Evolutionary conservation across 2,113 vertebrate species (phyloP).

Genomic region (Sylvietta virens): DNA sequence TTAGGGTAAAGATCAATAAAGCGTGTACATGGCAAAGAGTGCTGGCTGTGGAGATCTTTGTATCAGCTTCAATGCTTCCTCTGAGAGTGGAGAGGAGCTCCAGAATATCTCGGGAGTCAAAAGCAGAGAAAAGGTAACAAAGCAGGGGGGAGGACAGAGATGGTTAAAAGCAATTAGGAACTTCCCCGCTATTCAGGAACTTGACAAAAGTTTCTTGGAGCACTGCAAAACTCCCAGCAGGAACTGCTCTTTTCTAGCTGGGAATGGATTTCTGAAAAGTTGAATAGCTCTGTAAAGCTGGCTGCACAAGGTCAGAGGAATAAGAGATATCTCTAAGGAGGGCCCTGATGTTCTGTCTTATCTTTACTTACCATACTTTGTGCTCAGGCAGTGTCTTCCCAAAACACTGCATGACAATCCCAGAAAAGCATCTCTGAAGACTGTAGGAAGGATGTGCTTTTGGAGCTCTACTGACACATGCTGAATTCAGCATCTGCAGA

Average conservation of each 20-base stretch:
- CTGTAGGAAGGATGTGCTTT: not conserved
- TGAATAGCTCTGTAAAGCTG: not conserved
- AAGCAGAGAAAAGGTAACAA: not conserved
- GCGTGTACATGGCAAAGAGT: not conserved
- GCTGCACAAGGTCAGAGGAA: not conserved
- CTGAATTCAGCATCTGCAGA: not conserved
- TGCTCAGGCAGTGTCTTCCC: not conserved
- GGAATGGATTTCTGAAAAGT: slow-evolving; percentile 1
- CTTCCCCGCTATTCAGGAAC: not conserved
- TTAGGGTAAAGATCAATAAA: not conserved
- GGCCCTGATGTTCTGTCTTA: not conserved
- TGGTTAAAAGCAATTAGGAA: slow-evolving; percentile 28
- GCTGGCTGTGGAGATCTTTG: not conserved
- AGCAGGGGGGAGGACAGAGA: not conserved
- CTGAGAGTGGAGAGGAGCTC: not conserved
- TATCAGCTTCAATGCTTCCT: not conserved
- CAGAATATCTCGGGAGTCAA: not conserved
- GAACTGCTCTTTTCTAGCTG: not conserved
- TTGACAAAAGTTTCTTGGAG: slow-evolving; percentile 2
- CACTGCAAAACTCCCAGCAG: not conserved
- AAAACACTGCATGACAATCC: not conserved
- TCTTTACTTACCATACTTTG: not conserved
- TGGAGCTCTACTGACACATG: not conserved
- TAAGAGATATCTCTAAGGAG: not conserved
- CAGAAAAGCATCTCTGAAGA: not conserved